phyloP scores from a whole-genome alignment of 2,113 vertebrate species.

The Protobothrops mucrosquamatus region DNA sequence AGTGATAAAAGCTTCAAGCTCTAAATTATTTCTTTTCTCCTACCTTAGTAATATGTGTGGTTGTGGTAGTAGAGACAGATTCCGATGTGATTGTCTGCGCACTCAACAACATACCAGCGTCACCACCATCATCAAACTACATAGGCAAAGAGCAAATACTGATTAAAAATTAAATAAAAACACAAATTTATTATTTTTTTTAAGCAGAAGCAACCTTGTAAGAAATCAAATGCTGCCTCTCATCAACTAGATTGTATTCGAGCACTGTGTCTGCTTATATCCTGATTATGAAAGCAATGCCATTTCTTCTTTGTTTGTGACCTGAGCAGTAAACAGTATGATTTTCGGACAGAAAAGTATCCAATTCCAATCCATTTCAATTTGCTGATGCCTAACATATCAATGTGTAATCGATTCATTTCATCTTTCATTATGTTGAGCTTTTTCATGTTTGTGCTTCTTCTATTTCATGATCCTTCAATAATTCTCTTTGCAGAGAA shows the following conservation, averaged over 20 bases:
- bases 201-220: neutral
- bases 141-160: slow-evolving; percentile 29
- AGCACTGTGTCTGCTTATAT: neutral
- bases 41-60: slow-evolving; percentile 99
- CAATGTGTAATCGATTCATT: neutral
- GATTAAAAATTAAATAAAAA: slow-evolving; percentile 10
- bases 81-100: slow-evolving; percentile 98
- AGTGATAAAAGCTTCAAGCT: neutral
- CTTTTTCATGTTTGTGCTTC: neutral
- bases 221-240: neutral
- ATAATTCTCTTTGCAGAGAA: neutral
- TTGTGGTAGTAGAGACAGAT: slow-evolving; percentile 94
- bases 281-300: neutral
- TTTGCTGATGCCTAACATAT: neutral
- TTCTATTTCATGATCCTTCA: neutral
- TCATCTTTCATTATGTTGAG: neutral
- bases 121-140: slow-evolving; percentile 84
- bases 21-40: slow-evolving; percentile 14
- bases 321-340: neutral
- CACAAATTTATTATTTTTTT: neutral
- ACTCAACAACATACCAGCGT: slow-evolving; percentile 87
- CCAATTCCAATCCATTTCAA: neutral
- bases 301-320: neutral
- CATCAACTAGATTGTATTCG: neutral
- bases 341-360: neutral